A percentile compares a stretch with the other conserved stretches of the same genome.
Evolutionary conservation across 92 coral and sea anemone species (phyloP).

Genomic region (Epizoanthus illoricatus): DNA sequence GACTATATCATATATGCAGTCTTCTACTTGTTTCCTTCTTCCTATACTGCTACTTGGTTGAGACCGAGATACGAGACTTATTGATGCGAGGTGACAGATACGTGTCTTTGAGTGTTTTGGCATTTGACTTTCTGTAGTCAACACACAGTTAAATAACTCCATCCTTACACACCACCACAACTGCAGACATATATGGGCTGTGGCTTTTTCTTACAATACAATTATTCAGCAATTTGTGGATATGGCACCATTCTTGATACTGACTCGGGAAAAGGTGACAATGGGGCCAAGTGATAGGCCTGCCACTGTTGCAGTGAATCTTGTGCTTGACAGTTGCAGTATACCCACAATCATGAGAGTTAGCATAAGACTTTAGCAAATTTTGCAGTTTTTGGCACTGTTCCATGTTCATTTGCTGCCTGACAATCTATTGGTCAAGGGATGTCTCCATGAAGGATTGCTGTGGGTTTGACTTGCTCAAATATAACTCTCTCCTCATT

Average conservation of each 20-base stretch:
- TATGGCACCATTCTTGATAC: slow-evolving; percentile 52
- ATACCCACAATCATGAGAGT: slow-evolving; percentile 46
- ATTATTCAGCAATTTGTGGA: slow-evolving; percentile 37
- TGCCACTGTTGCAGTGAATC: slow-evolving; percentile 36
- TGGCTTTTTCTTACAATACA: slow-evolving; percentile 42
- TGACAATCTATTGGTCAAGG: slow-evolving; percentile 50
- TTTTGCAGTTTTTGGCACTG: slow-evolving; percentile 36
- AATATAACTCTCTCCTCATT: slow-evolving; percentile 48
- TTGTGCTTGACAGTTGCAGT: slow-evolving; percentile 56
- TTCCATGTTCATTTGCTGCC: slow-evolving; percentile 39
- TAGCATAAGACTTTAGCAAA: slow-evolving; percentile 37
- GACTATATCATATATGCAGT: neutral
- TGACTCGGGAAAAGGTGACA: slow-evolving; percentile 48
- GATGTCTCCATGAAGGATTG: neutral
- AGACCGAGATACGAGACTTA: slow-evolving; percentile 29
- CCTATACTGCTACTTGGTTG: slow-evolving; percentile 14
- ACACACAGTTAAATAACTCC: slow-evolving; percentile 43
- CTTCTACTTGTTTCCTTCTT: neutral
- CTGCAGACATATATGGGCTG: slow-evolving; percentile 51
- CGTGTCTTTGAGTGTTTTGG: slow-evolving; percentile 42
- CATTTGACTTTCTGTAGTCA: slow-evolving; percentile 41
- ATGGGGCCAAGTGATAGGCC: slow-evolving; percentile 45
- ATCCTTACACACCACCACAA: slow-evolving; percentile 48
- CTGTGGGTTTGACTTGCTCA: slow-evolving; percentile 21
- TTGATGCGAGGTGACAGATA: slow-evolving; percentile 49